Evolutionary conservation across 1,140 invertebrate genomes (phyloP).

Genomic region (Plodia interpunctella): DNA sequence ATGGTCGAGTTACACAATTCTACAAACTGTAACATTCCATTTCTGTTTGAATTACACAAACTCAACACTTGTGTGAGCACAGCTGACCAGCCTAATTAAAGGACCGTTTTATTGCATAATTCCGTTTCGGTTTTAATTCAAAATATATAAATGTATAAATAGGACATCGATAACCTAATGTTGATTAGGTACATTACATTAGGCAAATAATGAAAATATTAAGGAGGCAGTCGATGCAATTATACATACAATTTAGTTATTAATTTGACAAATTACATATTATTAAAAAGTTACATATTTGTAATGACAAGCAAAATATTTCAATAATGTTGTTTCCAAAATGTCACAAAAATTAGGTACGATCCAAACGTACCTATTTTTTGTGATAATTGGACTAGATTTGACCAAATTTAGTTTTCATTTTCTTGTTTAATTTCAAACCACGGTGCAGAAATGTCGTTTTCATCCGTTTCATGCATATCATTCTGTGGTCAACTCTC

Average conservation of each 20-base stretch:
- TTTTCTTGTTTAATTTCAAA: too few species aligned
- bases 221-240: too few species aligned
- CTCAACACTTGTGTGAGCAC: not conserved
- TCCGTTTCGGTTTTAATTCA: not conserved
- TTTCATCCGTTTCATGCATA: conserved; percentile 1
- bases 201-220: too few species aligned
- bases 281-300: too few species aligned
- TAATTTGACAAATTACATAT: too few species aligned
- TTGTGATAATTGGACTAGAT: not conserved
- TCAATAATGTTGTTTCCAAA: not conserved
- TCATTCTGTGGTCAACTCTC: conserved; percentile 2
- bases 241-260: too few species aligned
- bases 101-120: not conserved
- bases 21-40: conserved; percentile 1
- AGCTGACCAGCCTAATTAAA: not conserved
- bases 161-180: too few species aligned
- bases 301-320: not conserved
- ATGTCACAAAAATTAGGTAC: too few species aligned
- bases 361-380: too few species aligned
- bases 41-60: not conserved
- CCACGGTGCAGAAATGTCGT: not conserved
- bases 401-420: too few species aligned
- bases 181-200: too few species aligned
- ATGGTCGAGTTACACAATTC: not conserved
- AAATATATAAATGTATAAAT: too few species aligned